These are phyloP conservation scores for Drosophila auraria DNA, from an alignment of 1,140 invertebrate species.

Conservation along the genomic window DNA sequence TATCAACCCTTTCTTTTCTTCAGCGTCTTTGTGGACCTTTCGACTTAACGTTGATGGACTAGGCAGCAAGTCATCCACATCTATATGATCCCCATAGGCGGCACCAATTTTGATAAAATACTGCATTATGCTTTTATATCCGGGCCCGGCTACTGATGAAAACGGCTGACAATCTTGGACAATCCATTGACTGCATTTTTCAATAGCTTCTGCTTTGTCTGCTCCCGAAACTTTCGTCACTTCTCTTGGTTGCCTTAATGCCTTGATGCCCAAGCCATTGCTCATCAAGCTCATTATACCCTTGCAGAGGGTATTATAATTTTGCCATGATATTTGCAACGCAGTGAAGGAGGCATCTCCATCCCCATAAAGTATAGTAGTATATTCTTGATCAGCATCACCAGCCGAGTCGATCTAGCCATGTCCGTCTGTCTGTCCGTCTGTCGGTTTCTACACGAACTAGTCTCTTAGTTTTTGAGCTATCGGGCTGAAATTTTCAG, in stretches of 20 bases:
- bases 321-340: no score
- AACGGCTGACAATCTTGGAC: constrained; percentile 41
- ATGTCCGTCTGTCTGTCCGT: no score
- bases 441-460: no score
- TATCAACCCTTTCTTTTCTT: neutral
- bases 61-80: constrained; percentile 27
- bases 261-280: no score
- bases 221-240: constrained; percentile 29
- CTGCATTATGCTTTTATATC: constrained; percentile 31
- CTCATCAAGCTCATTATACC: no score
- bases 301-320: no score
- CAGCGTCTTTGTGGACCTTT: constrained; percentile 31
- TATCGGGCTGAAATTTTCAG: no score
- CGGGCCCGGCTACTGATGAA: constrained; percentile 31
- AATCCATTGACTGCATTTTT: constrained; percentile 41
- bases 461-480: no score
- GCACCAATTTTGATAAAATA: constrained; percentile 43
- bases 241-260: neutral
- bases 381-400: no score
- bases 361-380: no score
- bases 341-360: no score
- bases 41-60: constrained; percentile 31
- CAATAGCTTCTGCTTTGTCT: constrained; percentile 28
- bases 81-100: constrained; percentile 30
- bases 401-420: no score